These are phyloP conservation scores for Clinocottus analis DNA, from an alignment of 2,113 vertebrate genomes.

Conservation along the genomic window DNA sequence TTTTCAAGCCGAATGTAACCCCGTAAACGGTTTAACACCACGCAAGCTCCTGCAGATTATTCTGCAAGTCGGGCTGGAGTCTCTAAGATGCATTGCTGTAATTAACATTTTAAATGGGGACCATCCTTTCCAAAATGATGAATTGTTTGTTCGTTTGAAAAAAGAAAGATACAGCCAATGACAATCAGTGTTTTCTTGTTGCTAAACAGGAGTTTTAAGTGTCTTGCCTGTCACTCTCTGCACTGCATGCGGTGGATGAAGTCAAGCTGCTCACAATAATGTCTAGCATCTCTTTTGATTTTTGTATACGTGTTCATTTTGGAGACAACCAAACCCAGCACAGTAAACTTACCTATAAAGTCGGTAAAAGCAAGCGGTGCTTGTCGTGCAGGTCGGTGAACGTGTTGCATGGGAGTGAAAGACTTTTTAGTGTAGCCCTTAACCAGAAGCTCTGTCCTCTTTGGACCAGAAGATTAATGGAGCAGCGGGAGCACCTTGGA, in stretches of 20 bases:
- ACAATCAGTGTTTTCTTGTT: constrained; percentile 26
- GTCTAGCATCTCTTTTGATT: constrained; percentile 8
- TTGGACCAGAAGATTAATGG: constrained; percentile 56
- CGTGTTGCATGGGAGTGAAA: neutral
- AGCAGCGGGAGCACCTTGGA: constrained; percentile 47
- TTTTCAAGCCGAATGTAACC: constrained; percentile 39
- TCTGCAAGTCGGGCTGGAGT: constrained; percentile 46
- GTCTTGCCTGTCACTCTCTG: constrained; percentile 30
- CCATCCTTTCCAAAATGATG: constrained; percentile 60
- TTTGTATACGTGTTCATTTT: neutral
- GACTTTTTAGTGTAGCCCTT: too few species aligned
- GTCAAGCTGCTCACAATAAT: constrained; percentile 6
- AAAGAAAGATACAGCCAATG: constrained; percentile 34
- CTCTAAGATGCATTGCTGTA: constrained; percentile 60
- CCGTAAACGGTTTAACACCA: constrained; percentile 46
- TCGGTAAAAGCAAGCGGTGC: neutral
- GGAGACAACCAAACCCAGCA: neutral
- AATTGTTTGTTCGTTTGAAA: constrained; percentile 60
- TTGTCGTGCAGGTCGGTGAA: neutral
- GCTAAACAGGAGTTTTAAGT: constrained; percentile 31
- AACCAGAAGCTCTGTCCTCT: constrained; percentile 19
- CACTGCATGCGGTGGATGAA: constrained; percentile 37
- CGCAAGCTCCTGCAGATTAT: constrained; percentile 52
- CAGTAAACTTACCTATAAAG: neutral
- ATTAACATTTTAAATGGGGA: constrained; percentile 73